Base-by-base conservation (phyloP, 1,140 invertebrate genomes). In the Pseudachorutes palmiensis region DNA sequence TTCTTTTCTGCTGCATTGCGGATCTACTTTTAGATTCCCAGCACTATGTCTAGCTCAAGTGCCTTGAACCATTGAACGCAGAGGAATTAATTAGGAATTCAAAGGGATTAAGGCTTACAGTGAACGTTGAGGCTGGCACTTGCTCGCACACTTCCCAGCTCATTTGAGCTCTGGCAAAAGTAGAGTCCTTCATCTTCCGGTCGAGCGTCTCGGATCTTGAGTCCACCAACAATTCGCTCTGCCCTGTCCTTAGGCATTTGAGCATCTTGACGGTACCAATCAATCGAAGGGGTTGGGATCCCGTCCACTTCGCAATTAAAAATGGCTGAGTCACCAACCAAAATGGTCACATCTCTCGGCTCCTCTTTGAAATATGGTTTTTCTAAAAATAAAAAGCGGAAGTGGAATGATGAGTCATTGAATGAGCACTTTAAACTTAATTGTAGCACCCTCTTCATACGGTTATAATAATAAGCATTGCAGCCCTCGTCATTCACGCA, bases 271-370 rank as follows among this genome's bases (percentile, higher is more conserved):
- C 92, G 87, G 58, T 88, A 84, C 94, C 94, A 95, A 57, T 93
- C 84, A 14, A 95, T 86, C 71, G 90, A 86, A 0, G 92, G 91
- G 29, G 83, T 29, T 36, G 70, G 70, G 78, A 94, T 91, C 14
- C 94, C 94, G 62, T 89, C 89, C 0, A 92, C 92, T 62, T 86
- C 84, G 76, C 94, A 98, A 57, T 89, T 87, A 76, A 98, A 92
- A 69, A 89, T 86, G 0, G 91, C 89, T 24, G 83, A 85, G 75
- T 90, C 85, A 14, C 90, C 90, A 66, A 87, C 83, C 65, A 91
- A 81, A 51, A 89, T 86, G 14, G 88, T 91, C 71, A 89, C 83
- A 78, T 96, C 92, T 65, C 87, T 83, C 14, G 94, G 93, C 70
- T 89, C 87, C 75, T 87, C 85, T 61, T 87, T 84, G 75, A 96